phyloP scores from a whole-genome alignment of 2,113 vertebrate genomes.

The Prinia subflava region DNA sequence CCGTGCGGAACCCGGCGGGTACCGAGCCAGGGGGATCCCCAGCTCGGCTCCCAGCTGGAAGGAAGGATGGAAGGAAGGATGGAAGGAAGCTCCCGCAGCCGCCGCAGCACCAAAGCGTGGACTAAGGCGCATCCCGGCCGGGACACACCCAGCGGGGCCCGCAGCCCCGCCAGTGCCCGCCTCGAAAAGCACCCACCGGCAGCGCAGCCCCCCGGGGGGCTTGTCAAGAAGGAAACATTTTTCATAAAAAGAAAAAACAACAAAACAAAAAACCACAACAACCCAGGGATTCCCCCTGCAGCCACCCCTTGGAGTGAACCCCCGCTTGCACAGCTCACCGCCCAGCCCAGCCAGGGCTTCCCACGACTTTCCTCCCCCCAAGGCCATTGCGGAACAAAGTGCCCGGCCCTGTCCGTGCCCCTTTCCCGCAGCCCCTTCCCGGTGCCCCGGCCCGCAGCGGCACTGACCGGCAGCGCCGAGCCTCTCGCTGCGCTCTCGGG shows the following conservation, averaged over 20 bases:
- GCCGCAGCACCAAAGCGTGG: background rate
- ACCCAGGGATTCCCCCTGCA: background rate
- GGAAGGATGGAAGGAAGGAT: background rate
- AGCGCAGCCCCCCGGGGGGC: background rate
- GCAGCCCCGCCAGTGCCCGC: background rate
- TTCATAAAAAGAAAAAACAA: background rate
- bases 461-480: background rate
- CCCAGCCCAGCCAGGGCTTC: background rate
- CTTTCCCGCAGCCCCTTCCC: accelerated
- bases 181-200: background rate
- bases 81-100: background rate
- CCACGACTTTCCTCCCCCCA: background rate
- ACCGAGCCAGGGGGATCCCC: background rate
- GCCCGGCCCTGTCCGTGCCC: background rate
- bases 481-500: background rate
- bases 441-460: background rate
- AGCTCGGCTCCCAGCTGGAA: background rate
- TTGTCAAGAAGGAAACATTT: background rate
- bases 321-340: background rate
- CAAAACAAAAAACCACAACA: background rate
- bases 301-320: background rate
- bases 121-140: background rate
- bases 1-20: accelerated
- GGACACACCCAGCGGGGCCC: slow-evolving; percentile 17
- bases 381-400: accelerated